These are phyloP conservation scores for Eumaeus atala DNA, from an alignment of 1,140 invertebrate species.

Conservation along the genomic window DNA sequence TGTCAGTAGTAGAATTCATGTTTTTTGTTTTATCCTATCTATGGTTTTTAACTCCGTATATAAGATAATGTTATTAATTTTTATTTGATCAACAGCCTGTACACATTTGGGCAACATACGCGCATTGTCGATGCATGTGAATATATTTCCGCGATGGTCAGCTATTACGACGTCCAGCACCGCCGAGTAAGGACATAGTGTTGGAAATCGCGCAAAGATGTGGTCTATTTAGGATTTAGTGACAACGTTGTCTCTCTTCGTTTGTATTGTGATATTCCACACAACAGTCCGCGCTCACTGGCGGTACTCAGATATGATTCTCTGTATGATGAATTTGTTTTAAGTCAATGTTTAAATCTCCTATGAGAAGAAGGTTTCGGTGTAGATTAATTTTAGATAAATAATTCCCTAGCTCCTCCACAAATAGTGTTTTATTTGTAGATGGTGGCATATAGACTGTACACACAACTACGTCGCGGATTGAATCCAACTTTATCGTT, in stretches of 20 bases:
- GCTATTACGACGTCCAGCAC: conserved; percentile 26
- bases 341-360: conserved; percentile 15
- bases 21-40: too few relatives aligned
- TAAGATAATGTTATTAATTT: too few relatives aligned
- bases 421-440: conserved; percentile 17
- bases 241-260: conserved; percentile 19
- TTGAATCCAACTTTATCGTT: conserved; percentile 7
- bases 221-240: conserved; percentile 28
- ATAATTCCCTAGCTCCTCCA: too few relatives aligned
- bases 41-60: too few relatives aligned
- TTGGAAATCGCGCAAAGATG: conserved; percentile 26
- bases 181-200: conserved; percentile 25
- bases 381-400: not conserved
- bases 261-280: conserved; percentile 29
- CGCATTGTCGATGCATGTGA: conserved; percentile 18
- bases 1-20: not conserved
- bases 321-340: not conserved
- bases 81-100: too few relatives aligned
- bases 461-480: conserved; percentile 10
- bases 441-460: conserved; percentile 15
- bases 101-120: not conserved
- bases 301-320: conserved; percentile 1
- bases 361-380: conserved; percentile 7
- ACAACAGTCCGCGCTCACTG: conserved; percentile 9
- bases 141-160: conserved; percentile 23